Evolutionary conservation across 2,113 vertebrate genomes (phyloP).

Genomic region (Bos javanicus): DNA sequence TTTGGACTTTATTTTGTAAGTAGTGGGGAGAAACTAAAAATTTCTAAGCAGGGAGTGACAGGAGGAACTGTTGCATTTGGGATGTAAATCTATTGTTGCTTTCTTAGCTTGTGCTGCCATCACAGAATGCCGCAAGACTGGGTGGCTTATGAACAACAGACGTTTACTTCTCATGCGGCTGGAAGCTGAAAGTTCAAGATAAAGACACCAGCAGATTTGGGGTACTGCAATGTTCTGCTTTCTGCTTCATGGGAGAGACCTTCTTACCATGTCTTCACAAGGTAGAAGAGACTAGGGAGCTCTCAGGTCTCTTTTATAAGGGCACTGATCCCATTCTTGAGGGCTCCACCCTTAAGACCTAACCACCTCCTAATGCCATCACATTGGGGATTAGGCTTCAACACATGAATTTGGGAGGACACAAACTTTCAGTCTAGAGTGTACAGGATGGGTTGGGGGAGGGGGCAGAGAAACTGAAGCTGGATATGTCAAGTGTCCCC

Average conservation of each 20-base stretch:
- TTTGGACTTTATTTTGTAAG: conserved; percentile 40
- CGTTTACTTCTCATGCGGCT: not conserved
- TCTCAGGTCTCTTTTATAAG: not conserved
- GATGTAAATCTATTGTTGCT: not conserved
- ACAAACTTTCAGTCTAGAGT: not conserved
- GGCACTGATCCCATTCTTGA: not conserved
- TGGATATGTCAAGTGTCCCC: not conserved
- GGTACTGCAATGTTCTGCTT: not conserved
- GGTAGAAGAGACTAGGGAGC: not conserved
- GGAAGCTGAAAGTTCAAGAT: not conserved
- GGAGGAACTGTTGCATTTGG: not conserved
- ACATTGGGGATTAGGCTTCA: not conserved
- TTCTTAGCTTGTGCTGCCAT: not conserved
- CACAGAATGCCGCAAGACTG: not conserved
- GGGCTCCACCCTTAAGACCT: not conserved
- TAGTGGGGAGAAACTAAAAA: not conserved
- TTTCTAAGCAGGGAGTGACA: not conserved
- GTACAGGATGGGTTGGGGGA: not conserved
- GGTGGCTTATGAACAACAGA: not conserved
- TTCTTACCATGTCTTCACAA: not conserved
- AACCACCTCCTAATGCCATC: not conserved
- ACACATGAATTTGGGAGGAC: not conserved
- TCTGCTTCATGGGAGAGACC: not conserved
- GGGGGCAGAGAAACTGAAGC: not conserved
- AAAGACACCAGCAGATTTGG: not conserved